A percentile compares a stretch with the other conserved stretches of the same genome.
phyloP scores from a whole-genome alignment of 2,888 invertebrate genomes.

The Conus canariensis region DNA sequence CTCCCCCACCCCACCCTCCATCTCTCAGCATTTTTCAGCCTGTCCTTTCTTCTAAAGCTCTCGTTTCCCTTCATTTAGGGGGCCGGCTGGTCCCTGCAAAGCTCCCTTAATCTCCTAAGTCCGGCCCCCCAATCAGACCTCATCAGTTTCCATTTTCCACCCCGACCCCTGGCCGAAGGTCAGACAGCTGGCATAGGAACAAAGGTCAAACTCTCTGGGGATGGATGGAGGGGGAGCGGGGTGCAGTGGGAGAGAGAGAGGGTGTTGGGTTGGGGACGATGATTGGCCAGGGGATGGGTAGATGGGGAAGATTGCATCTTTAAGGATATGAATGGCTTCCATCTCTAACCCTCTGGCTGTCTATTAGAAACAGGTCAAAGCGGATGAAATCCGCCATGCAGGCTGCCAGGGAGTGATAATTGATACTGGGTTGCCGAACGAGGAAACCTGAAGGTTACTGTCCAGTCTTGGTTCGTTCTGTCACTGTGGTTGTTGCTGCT shows the following conservation, averaged over 20 bases:
- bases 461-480: too few species aligned
- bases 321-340: neutral
- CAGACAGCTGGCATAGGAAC: neutral
- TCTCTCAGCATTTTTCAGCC: too few species aligned
- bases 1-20: too few species aligned
- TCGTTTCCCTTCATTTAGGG: too few species aligned
- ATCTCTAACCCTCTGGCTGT: neutral
- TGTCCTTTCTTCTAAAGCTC: too few species aligned
- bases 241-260: neutral
- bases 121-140: neutral
- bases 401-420: too few species aligned
- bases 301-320: too few species aligned
- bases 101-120: neutral
- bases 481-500: too few species aligned
- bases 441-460: too few species aligned
- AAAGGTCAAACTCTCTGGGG: neutral
- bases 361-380: neutral
- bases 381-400: too few species aligned
- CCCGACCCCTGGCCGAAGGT: neutral
- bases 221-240: neutral
- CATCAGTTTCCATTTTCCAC: neutral
- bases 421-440: too few species aligned
- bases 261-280: neutral
- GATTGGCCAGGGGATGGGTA: too few species aligned
- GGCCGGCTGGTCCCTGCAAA: neutral